A percentile compares a stretch with the other conserved stretches of the same genome.
phyloP scores from a whole-genome alignment of 2,797 vertebrate genomes.

The Percopsis omiscomaycus region DNA sequence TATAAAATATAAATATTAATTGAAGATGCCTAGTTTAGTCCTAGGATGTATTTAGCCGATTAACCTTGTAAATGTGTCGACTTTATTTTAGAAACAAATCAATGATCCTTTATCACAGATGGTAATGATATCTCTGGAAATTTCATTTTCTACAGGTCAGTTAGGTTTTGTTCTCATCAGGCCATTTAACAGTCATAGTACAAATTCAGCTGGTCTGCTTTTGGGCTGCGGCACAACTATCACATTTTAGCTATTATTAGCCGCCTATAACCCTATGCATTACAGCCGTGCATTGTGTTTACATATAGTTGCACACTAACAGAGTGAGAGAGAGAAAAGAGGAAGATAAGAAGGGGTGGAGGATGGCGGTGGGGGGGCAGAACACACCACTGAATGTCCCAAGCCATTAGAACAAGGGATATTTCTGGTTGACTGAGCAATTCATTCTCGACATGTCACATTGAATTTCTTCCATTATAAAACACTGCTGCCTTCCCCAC shows the following conservation, averaged over 20 bases:
- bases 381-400: conserved; percentile 84
- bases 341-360: conserved; percentile 51
- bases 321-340: conserved; percentile 56
- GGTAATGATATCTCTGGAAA: conserved; percentile 31
- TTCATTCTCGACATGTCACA: conserved; percentile 98
- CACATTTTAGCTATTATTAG: conserved; percentile 37
- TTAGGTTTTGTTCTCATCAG: conserved; percentile 27
- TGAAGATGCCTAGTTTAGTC: conserved; percentile 3
- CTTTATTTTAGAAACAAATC: conserved; percentile 30
- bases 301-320: conserved; percentile 39
- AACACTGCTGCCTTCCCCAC: conserved; percentile 80
- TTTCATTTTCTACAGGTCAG: conserved; percentile 27
- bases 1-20: no score
- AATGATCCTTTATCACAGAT: conserved; percentile 33
- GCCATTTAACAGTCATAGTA: conserved; percentile 6
- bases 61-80: conserved; percentile 24
- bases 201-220: conserved; percentile 26
- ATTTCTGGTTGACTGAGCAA: conserved; percentile 99
- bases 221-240: conserved; percentile 5
- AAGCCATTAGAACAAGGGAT: conserved; percentile 99
- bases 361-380: conserved; percentile 61
- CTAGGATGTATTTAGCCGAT: conserved; percentile 14
- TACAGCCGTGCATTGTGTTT: conserved; percentile 66
- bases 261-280: conserved; percentile 59
- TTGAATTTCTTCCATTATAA: conserved; percentile 97